Evolutionary conservation across 2,113 vertebrate species (phyloP), one percentile per base, ranked within the genome.

Genomic region (Budorcas taxicolor): DNA sequence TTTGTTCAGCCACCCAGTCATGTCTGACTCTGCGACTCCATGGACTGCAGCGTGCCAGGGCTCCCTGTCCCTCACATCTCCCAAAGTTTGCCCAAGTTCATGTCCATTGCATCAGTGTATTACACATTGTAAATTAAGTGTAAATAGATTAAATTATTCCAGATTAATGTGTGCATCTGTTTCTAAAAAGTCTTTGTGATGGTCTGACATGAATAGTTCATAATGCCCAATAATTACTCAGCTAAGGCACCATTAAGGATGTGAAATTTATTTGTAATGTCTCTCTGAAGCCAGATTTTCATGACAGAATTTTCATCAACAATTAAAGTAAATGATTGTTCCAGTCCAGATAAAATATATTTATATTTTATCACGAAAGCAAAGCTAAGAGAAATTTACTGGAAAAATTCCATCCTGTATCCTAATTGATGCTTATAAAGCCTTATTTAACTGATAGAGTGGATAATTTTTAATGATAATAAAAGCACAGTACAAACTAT

Each of bases 121-220:
- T 94, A 50, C 82, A 21, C 4, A 84, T 40, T 82, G 4, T 95
- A 96, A 95, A 97, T 95, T 95, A 94, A 88, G 19, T 93, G 80
- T 87, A 94, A 83, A 81, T 95, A 95, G 29, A 82, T 67, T 91
- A 96, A 91, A 88, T 93, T 97, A 94, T 52, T 62, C n/a, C 50
- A 92, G 50, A 93, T 89, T 95, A 76, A 84, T 85, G 21, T 55
- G 78, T 91, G 10, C 6, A 96, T 96, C 14, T 96, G 31, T 92
- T 96, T 85, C 64, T 96, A 92, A 84, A 71, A 96, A 55, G 23
- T 74, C 11, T 82, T 84, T 86, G 4, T 78, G 60, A 29, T 58
- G 9, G 31, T 67, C 16, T 36, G 13, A 85, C 19, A 53, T n/a
- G 50, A 97, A 43, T 33, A 60, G 1, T 67, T 13, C 43, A 95